Base-by-base conservation (phyloP, 2,113 vertebrate species). In the Aegypius monachus region DNA sequence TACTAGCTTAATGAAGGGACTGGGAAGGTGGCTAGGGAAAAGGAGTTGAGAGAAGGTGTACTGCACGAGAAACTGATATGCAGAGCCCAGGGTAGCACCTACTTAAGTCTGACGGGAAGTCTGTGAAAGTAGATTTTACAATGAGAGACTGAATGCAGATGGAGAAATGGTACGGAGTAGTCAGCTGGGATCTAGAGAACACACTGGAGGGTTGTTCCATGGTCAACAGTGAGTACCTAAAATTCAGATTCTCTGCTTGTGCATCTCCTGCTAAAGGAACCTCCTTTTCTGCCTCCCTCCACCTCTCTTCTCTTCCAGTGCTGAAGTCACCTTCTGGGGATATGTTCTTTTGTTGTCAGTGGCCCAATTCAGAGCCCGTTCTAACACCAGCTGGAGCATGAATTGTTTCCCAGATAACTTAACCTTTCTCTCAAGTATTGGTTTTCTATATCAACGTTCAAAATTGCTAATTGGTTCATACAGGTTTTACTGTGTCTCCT, bases 371-470 rank as follows among this genome's bases (percentile, higher is more conserved):
- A 85, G 67, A 70, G 34, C 2, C 52, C 6, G 7, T 83, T 58
- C 13, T 61, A 73, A 55, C 10, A 61, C 7, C 12, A 65, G 17
- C 10, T 84, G 16, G 6, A 72, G 14, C 14, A 31, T 38, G 8
- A 61, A 40, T 74, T 65, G 9, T 78, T 95, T 78, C 45, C 22
- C 56, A 48, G 42, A 40, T 70, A 82, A 63, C 19, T 19, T 56
- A 13, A 13, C 1, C 7, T 50, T 73, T 77, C 36, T 89, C 32
- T 45, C 6, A 45, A 27, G 16, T 43, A 47, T 7, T 61, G 3
- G 0, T 70, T 94, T 94, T 74, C 22, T 29, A 0, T 53, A 34
- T 22, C 5, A 9, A 23, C 0, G 0, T 53, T 81, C 13, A 74
- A 5, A 83, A 56, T 63, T 85, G 6, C 20, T 32, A 0, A 45